Evolutionary conservation across 1,140 invertebrate species (phyloP), one percentile per base, ranked within the genome.

Genomic region (Xylocopa sonorina): DNA sequence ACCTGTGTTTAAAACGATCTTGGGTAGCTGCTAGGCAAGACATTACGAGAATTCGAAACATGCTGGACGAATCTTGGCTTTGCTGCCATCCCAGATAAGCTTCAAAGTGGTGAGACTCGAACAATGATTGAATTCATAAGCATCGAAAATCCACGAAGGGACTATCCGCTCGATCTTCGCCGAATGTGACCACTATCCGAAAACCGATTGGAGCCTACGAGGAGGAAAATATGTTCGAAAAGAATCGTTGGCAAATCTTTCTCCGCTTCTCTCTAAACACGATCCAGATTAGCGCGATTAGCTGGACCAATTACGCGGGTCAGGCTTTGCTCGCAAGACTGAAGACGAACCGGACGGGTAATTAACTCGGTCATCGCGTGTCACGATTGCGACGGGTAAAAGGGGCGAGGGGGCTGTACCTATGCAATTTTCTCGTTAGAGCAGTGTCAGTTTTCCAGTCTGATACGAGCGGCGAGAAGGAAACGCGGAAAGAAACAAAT

Each of bases 401-500:
- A 64, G 29, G 64, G 18, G 34, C 32, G 38, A 75, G 50, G 76
- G 81, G 29, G 43, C 58, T n/a, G 27, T 16, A 60, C 29, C 53
- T 24, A 48, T 29, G 66, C 75, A 77, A 77, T 77, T 77, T 77
- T 77, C 75, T 77, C 66, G 50, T 77, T 77, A 71, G 29, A 58
- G 4, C 2, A 32, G 51, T 46, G 62, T 76, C 73, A 29, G 38
- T 67, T 77, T 66, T 55, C 55, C 57, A 21, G 27, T 9, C 46
- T 18, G 46, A 4, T n/a, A 24, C n/a, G 38, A 27, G 7, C 34
- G 32, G 18, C 16, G 55, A 14, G 55, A 69, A 62, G 77, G 41
- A 86, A 78, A 73, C 64, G 58, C 48, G 34, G 67, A 83, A 86
- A 80, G 76, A 80, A 87, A 87, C 83, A 88, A 85, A 86, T 87